Evolutionary conservation across 1,140 invertebrate species (phyloP).

Genomic region (Drosophila athabasca): DNA sequence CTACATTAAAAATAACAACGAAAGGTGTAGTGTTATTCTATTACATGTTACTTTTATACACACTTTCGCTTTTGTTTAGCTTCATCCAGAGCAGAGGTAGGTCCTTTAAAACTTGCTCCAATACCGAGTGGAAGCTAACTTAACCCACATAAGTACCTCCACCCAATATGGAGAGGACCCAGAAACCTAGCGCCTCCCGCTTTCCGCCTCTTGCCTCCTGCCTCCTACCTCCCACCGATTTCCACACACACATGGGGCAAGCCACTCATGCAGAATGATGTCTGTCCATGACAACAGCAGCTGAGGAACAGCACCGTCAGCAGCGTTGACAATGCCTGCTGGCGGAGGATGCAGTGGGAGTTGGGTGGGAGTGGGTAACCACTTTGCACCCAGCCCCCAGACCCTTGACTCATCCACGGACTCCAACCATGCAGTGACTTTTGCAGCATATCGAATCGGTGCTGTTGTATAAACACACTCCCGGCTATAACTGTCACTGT

Average conservation of each 20-base stretch:
- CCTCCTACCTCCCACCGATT: too few species aligned
- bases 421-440: constrained; percentile 8
- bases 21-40: too few species aligned
- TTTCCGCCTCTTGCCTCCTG: too few species aligned
- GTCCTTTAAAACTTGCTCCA: too few species aligned
- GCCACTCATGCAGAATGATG: constrained; percentile 40
- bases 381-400: neutral
- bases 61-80: too few species aligned
- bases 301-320: neutral
- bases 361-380: constrained; percentile 9
- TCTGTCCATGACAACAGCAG: constrained; percentile 43
- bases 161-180: neutral
- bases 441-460: constrained; percentile 42
- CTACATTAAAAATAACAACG: too few species aligned
- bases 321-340: constrained; percentile 30
- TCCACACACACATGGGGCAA: constrained; percentile 8
- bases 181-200: neutral
- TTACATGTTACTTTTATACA: too few species aligned
- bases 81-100: too few species aligned
- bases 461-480: constrained; percentile 66
- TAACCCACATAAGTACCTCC: neutral
- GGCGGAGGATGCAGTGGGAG: neutral
- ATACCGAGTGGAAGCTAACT: too few species aligned
- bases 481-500: constrained; percentile 74
- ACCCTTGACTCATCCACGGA: neutral